These are phyloP conservation scores for Falco biarmicus DNA, from an alignment of 2,797 vertebrate species.

Conservation along the genomic window DNA sequence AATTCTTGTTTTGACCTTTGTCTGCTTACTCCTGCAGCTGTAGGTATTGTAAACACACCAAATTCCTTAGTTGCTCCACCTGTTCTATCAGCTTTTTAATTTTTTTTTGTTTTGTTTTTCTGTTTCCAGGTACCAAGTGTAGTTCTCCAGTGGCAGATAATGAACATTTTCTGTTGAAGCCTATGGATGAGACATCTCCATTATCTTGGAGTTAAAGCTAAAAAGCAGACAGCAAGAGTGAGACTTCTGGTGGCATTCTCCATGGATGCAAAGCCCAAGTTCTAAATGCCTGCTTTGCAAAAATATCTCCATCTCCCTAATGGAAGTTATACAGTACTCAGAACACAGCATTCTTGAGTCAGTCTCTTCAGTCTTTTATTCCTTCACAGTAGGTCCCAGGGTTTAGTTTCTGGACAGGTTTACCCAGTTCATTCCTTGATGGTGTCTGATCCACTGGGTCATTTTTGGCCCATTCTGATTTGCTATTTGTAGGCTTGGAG, in stretches of 20 bases:
- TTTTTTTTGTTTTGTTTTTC: background rate
- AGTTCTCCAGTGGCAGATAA: background rate
- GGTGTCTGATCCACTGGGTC: background rate
- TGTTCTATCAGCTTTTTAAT: background rate
- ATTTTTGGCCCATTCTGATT: background rate
- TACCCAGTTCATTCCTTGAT: background rate
- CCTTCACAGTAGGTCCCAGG: background rate
- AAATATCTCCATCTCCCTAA: background rate
- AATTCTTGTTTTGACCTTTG: background rate
- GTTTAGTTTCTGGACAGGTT: background rate
- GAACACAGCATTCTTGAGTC: background rate
- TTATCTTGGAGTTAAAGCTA: background rate
- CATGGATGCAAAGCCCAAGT: background rate
- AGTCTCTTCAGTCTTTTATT: background rate
- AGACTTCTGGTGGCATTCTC: background rate
- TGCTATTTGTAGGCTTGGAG: background rate
- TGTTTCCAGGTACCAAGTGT: background rate
- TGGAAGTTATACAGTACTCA: rapidly evolving
- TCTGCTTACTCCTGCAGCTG: background rate
- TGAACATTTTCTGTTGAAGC: background rate
- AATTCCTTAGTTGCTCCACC: background rate
- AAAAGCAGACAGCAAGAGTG: background rate
- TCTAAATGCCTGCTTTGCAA: background rate
- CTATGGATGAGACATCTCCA: background rate
- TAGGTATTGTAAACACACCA: background rate